Conservation (phyloP, 1,140 invertebrate genomes). For the Mycetomoellerius zeteki region DNA sequence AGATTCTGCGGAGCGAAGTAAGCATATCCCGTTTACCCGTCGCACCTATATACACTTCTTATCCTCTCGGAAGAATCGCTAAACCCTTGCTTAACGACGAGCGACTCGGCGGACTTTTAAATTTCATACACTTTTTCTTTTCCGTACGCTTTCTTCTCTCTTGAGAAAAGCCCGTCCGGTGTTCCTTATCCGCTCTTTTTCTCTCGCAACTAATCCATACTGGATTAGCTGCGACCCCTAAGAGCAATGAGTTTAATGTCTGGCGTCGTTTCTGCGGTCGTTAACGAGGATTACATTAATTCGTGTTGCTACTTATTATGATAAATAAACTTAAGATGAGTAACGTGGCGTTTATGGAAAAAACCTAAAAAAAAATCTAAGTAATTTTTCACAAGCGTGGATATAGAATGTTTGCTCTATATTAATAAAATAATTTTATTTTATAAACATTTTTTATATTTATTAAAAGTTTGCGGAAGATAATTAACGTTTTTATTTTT, state of each 20-base stretch:
- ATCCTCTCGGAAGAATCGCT: constrained; percentile 76
- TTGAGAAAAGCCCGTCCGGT: constrained; percentile 13
- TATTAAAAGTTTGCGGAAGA: neutral
- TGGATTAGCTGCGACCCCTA: constrained; percentile 62
- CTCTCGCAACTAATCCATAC: constrained; percentile 45
- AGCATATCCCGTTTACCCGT: constrained; percentile 12
- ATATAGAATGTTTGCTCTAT: neutral
- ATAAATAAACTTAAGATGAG: constrained; percentile 44
- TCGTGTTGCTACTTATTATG: constrained; percentile 49
- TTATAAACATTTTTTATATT: neutral
- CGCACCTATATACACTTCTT: constrained; percentile 70
- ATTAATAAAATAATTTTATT: constrained; percentile 27
- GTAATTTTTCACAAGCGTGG: neutral
- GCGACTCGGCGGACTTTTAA: constrained; percentile 75
- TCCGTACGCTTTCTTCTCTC: constrained; percentile 19
- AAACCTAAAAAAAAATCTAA: neutral
- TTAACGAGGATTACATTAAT: constrained; percentile 65
- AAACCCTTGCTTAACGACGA: constrained; percentile 82
- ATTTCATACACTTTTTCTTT: constrained; percentile 67
- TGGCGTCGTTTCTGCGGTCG: constrained; percentile 46
- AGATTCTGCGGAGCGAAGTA: constrained; percentile 8
- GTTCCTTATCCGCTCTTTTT: constrained; percentile 21
- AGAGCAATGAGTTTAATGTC: constrained; percentile 66
- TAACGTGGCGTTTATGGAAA: constrained; percentile 18
- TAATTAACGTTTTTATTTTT: neutral